phyloP scores from a whole-genome alignment of 2,888 invertebrate genomes.

The Schizaphis graminum region DNA sequence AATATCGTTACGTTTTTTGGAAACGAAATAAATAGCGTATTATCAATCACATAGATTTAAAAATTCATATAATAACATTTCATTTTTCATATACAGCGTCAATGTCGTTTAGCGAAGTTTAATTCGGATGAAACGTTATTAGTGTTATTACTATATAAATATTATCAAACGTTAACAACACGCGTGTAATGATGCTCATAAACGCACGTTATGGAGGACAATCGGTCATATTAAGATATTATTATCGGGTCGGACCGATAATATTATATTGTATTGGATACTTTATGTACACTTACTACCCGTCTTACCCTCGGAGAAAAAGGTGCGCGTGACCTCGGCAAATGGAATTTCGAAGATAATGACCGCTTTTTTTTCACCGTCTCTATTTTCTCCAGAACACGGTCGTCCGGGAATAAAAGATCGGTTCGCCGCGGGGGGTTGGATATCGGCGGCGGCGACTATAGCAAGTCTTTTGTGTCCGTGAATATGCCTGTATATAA shows the following conservation, averaged over 20 bases:
- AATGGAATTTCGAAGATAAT: slow-evolving; percentile 55
- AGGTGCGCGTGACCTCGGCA: slow-evolving; percentile 40
- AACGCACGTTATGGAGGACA: background rate
- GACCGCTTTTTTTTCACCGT: slow-evolving; percentile 52
- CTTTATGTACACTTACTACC: slow-evolving; percentile 14
- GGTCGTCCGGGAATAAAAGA: slow-evolving; percentile 49
- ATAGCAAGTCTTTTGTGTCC: slow-evolving; percentile 36
- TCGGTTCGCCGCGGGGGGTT: slow-evolving; percentile 40
- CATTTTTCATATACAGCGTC: background rate
- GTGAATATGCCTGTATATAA: background rate
- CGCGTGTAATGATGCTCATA: background rate
- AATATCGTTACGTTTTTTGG: background rate
- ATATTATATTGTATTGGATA: slow-evolving; percentile 12
- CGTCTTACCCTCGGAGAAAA: slow-evolving; percentile 39
- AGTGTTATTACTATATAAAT: too few relatives aligned
- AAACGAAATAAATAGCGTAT: background rate
- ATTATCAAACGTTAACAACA: background rate
- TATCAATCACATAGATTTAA: background rate
- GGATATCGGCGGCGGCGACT: slow-evolving; percentile 7
- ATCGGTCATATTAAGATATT: slow-evolving; percentile 28
- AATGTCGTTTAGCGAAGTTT: background rate
- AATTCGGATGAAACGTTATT: background rate
- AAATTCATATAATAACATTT: background rate
- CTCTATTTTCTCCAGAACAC: background rate
- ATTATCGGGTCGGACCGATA: background rate